phyloP scores from a whole-genome alignment of 2,113 vertebrate genomes.

The Myrmecophaga tridactyla region DNA sequence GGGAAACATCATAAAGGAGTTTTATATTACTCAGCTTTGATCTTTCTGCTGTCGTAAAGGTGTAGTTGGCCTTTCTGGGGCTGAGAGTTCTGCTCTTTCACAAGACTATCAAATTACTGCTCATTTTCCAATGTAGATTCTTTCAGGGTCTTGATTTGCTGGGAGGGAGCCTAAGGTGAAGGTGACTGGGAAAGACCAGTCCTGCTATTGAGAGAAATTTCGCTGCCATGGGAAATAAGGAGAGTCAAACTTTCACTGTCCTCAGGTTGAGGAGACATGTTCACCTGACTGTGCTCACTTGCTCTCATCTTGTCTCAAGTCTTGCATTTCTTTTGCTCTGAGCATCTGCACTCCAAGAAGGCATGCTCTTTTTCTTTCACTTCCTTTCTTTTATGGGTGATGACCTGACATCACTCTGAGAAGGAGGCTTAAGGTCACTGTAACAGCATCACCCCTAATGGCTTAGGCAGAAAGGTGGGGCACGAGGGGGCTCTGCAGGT shows the following conservation, averaged over 20 bases:
- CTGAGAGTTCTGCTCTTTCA: not conserved
- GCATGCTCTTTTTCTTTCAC: slow-evolving; percentile 75
- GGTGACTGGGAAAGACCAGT: not conserved
- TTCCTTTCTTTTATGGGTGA: slow-evolving; percentile 67
- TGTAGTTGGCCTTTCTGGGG: not conserved
- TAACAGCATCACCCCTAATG: not conserved
- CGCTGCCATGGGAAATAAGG: not conserved
- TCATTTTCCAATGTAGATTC: not conserved
- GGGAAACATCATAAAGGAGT: not conserved
- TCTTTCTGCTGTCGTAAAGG: not conserved
- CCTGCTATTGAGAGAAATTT: not conserved
- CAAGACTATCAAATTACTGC: not conserved
- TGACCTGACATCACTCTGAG: slow-evolving; percentile 60
- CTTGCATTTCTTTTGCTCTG: slow-evolving; percentile 48
- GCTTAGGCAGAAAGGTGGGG: not conserved
- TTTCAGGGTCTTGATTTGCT: not conserved
- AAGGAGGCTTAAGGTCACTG: slow-evolving; percentile 51
- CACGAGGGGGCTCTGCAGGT: not conserved
- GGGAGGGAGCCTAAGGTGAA: not conserved
- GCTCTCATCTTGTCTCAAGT: not conserved
- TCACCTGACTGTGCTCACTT: not conserved
- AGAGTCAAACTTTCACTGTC: not conserved
- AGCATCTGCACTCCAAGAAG: slow-evolving; percentile 66
- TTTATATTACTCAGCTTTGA: slow-evolving; percentile 37
- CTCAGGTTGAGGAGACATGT: not conserved